Conservation (phyloP, 2,113 vertebrate species). For the Channa maculata region DNA sequence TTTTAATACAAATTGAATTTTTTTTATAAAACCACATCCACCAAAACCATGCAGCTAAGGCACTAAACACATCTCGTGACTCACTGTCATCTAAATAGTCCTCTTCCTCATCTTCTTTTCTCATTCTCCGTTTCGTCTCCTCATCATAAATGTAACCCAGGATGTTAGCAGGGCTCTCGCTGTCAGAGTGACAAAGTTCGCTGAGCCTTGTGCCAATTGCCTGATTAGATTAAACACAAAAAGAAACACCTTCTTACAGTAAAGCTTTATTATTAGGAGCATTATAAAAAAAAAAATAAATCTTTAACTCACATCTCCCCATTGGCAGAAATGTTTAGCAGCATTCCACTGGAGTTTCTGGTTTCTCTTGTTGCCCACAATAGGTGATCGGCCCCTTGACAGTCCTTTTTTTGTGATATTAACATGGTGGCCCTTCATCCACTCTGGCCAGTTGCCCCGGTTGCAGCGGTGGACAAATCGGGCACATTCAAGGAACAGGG, state of each 20-base stretch:
- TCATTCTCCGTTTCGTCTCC: constrained; percentile 93
- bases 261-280: no score
- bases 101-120: constrained; percentile 98
- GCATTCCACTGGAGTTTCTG: constrained; percentile 99
- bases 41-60: neutral
- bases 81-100: constrained; percentile 99
- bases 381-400: constrained; percentile 93
- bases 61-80: constrained; percentile 44
- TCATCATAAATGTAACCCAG: constrained; percentile 97
- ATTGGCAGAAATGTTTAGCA: constrained; percentile 98
- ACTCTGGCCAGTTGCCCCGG: constrained; percentile 98
- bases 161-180: constrained; percentile 96
- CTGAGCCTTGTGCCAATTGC: constrained; percentile 94
- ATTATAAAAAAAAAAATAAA: neutral
- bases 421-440: constrained; percentile 99
- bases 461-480: constrained; percentile 98
- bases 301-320: constrained; percentile 92
- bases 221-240: constrained; percentile 72
- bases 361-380: constrained; percentile 97
- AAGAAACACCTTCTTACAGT: neutral
- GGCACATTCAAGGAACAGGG: constrained; percentile 96
- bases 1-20: no score
- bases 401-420: constrained; percentile 97
- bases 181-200: constrained; percentile 95
- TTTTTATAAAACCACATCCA: neutral